These are phyloP conservation scores for Brachionus rubens DNA, from an alignment of 1,140 invertebrate genomes.

Conservation along the genomic window DNA sequence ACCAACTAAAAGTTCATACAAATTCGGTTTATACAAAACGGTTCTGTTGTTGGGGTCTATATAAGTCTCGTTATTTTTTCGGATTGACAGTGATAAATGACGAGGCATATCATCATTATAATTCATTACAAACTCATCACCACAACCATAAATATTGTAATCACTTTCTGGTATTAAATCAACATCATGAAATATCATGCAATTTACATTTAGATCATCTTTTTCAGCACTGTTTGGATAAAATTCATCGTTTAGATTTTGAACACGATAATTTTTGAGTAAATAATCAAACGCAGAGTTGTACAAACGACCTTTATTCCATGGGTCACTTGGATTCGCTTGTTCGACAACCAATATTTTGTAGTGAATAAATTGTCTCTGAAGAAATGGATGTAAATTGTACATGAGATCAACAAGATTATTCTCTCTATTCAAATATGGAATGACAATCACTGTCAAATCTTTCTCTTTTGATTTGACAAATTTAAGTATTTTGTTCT, in stretches of 20 bases:
- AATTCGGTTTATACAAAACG: slow-evolving; percentile 61
- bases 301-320: slow-evolving; percentile 40
- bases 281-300: slow-evolving; percentile 37
- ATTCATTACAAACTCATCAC: slow-evolving; percentile 60
- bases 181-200: slow-evolving; percentile 87
- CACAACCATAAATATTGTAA: slow-evolving; percentile 84
- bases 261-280: neutral
- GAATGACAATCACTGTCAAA: slow-evolving; percentile 68
- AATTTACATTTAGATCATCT: slow-evolving; percentile 57
- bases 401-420: slow-evolving; percentile 76
- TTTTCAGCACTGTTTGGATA: neutral
- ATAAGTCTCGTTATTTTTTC: neutral
- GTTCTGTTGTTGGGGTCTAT: neutral
- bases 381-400: slow-evolving; percentile 83
- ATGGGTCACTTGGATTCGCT: slow-evolving; percentile 47
- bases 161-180: slow-evolving; percentile 84
- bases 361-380: slow-evolving; percentile 80
- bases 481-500: neutral
- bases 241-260: slow-evolving; percentile 5
- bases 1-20: slow-evolving; percentile 80
- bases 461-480: neutral
- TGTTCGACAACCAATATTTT: slow-evolving; percentile 86
- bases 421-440: slow-evolving; percentile 75
- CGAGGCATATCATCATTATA: slow-evolving; percentile 65
- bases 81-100: slow-evolving; percentile 61